A percentile compares a stretch with the other conserved stretches of the same genome.
phyloP scores from a whole-genome alignment of 2,113 vertebrate genomes.

The Acinonyx jubatus region DNA sequence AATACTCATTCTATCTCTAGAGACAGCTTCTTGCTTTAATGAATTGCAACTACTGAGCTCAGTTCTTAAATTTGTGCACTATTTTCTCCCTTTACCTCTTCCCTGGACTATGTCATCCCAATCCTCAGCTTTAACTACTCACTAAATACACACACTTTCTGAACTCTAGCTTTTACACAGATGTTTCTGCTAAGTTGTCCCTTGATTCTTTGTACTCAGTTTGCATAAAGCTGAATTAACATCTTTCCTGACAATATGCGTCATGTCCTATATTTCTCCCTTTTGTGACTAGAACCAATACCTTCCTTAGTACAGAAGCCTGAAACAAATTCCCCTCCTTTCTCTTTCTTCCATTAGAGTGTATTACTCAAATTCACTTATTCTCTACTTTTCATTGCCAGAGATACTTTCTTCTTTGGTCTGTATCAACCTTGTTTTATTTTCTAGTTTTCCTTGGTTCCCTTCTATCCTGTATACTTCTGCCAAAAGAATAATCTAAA shows the following conservation, averaged over 20 bases:
- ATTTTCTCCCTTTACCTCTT: background rate
- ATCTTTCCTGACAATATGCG: background rate
- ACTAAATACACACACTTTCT: background rate
- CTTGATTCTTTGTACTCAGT: background rate
- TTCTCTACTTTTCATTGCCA: background rate
- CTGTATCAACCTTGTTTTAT: background rate
- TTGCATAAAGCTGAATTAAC: background rate
- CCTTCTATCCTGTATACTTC: background rate
- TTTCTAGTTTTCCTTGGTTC: background rate
- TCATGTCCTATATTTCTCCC: background rate
- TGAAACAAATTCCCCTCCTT: background rate
- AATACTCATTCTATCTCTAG: background rate
- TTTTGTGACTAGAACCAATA: background rate
- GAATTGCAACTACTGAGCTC: background rate
- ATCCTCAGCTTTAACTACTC: background rate
- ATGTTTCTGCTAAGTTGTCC: background rate
- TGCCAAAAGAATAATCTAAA: background rate
- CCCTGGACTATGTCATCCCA: background rate
- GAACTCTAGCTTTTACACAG: background rate
- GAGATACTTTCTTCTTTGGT: background rate
- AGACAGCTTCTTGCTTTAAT: background rate
- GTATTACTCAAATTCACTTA: background rate
- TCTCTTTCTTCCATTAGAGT: background rate
- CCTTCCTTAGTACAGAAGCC: background rate
- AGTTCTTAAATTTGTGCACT: background rate